Evolutionary conservation across 1,140 invertebrate genomes (phyloP), one percentile per base, ranked within the genome.

Genomic region (Conus betulinus): DNA sequence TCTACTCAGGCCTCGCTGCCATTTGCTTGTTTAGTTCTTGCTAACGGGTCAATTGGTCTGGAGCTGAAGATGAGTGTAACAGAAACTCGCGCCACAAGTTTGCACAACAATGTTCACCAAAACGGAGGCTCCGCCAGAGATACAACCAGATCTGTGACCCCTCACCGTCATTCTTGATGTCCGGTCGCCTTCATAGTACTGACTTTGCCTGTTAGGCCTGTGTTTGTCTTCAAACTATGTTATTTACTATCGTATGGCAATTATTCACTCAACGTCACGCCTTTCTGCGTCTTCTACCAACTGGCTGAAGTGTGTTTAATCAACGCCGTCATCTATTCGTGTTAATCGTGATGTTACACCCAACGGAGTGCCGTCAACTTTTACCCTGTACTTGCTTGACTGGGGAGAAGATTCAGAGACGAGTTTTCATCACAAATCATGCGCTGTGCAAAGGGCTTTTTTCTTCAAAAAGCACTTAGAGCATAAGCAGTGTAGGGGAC

Each of bases 141-240:
- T n/a, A 23, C 51, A 1, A n/a, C 53, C 81, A 20, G 20, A 6
- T 83, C 81, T 13, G 53, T 57, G 53, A 83, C n/a, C 81, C 53
- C 8, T 83, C 7, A 83, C 81, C n/a, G 81, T 83, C 53, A 57
- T n/a, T 83, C 52, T 15, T 83, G 39, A 23, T 83, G 51, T 83
- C 81, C 25, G n/a, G 6, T 27, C 8, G 39, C 25, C 25, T 78
- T 78, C 39, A 78, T 78, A 7, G 39, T 39, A 39, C 76, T 78
- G 76, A 78, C 76, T 13, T 39, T 78, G 17, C 76, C 76, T 7
- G 10, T 8, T 39, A n/a, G n/a, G n/a, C n/a, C n/a, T n/a, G n/a
- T n/a, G n/a, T n/a, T n/a, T 78, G n/a, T 3, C 0, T 78, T 15
- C 3, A n/a, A n/a, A 39, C 20, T 51, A 11, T 13, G 20, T 17